These are phyloP conservation scores for Phymanthus crucifer DNA, from an alignment of 92 coral and sea anemone species.

Conservation along the genomic window DNA sequence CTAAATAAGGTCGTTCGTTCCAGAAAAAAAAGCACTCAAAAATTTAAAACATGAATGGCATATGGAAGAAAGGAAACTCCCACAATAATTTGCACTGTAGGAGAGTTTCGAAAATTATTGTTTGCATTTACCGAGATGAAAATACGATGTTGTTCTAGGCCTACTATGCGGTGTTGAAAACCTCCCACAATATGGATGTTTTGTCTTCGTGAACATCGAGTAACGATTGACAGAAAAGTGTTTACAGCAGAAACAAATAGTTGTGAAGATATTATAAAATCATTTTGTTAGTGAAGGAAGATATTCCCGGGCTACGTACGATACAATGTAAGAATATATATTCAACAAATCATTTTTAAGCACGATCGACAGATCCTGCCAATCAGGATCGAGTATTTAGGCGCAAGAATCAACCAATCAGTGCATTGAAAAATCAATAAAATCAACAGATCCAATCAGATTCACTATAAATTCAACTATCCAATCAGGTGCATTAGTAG, in stretches of 20 bases:
- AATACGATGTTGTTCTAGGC: neutral
- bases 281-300: neutral
- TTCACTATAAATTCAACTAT: too few species aligned
- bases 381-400: too few species aligned
- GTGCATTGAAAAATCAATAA: too few species aligned
- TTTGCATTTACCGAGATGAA: neutral
- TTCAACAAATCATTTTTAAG: too few species aligned
- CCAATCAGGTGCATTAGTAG: too few species aligned
- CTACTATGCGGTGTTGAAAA: neutral
- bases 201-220: neutral
- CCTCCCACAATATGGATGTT: conserved; percentile 1
- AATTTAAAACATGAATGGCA: neutral
- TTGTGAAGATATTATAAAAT: neutral
- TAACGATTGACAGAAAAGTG: neutral
- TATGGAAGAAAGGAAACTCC: neutral
- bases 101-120: neutral
- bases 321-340: too few species aligned
- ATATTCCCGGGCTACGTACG: neutral
- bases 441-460: too few species aligned
- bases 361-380: too few species aligned
- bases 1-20: too few species aligned
- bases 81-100: neutral
- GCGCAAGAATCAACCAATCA: too few species aligned
- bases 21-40: neutral
- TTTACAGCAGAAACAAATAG: neutral